phyloP scores from a whole-genome alignment of 2,888 invertebrate genomes.

The Parnassius orleans region DNA sequence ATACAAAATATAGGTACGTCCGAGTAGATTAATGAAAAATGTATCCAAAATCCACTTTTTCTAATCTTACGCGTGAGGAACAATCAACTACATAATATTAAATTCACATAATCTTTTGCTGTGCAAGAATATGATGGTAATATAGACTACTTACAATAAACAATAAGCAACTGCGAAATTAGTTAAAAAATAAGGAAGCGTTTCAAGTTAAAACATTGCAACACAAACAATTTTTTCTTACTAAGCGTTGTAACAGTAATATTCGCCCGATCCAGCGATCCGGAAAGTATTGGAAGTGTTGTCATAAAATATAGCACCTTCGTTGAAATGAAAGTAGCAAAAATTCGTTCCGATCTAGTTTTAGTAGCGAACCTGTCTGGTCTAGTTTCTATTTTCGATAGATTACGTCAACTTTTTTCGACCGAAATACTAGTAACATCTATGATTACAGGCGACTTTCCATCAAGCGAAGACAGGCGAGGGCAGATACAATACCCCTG shows the following conservation, averaged over 20 bases:
- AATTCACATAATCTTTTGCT: no score
- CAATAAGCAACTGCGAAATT: no score
- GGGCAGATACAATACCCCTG: neutral
- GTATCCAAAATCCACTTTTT: no score
- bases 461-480: neutral
- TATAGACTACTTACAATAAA: no score
- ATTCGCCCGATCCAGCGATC: constrained; percentile 9
- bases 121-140: no score
- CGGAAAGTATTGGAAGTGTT: constrained; percentile 16
- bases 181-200: no score
- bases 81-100: no score
- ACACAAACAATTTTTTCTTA: neutral
- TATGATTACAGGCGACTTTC: neutral
- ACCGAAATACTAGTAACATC: neutral
- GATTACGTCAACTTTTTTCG: constrained; percentile 29
- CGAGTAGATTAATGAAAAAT: no score
- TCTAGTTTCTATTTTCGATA: constrained; percentile 6
- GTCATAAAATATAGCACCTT: constrained; percentile 20
- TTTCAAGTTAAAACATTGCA: no score
- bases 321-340: constrained; percentile 19
- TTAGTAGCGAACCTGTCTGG: constrained; percentile 9
- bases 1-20: no score
- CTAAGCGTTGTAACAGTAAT: neutral
- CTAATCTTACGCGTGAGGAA: no score
- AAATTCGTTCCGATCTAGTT: constrained; percentile 27